Evolutionary conservation across 2,888 invertebrate species (phyloP).

Genomic region (Helleia helle): DNA sequence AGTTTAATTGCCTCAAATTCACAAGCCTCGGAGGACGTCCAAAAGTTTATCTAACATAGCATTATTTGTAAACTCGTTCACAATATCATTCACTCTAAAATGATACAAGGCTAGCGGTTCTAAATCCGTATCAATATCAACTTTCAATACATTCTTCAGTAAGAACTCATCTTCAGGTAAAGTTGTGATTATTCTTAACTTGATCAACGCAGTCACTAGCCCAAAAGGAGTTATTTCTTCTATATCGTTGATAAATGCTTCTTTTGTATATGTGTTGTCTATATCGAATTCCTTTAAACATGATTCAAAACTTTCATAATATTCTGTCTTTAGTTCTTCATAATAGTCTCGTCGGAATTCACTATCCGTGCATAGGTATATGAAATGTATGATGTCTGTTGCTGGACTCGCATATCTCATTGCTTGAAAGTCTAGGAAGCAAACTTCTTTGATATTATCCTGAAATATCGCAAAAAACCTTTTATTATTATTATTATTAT

Average conservation of each 20-base stretch:
- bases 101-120: constrained; percentile 27
- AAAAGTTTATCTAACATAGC: constrained; percentile 38
- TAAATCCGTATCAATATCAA: not conserved
- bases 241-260: constrained; percentile 37
- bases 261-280: constrained; percentile 37
- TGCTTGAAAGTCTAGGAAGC: constrained; percentile 56
- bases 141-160: constrained; percentile 17
- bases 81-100: constrained; percentile 45
- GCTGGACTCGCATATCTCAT: constrained; percentile 50
- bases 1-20: constrained; percentile 6
- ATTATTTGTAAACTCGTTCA: constrained; percentile 38
- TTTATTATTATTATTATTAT: too few species aligned
- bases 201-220: constrained; percentile 42
- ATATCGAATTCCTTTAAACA: constrained; percentile 36
- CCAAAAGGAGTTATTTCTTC: constrained; percentile 41
- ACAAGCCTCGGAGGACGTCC: constrained; percentile 9
- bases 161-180: constrained; percentile 13
- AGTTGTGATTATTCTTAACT: constrained; percentile 37
- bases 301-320: constrained; percentile 38
- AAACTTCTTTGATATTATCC: constrained; percentile 34
- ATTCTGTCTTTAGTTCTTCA: constrained; percentile 32
- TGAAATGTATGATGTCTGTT: constrained; percentile 46
- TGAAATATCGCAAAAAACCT: too few species aligned
- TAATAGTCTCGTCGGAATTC: constrained; percentile 43
- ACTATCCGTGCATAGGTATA: constrained; percentile 48